Percentiles rank a stretch among this genome's conserved stretches.
Evolutionary conservation across 1,140 invertebrate species (phyloP).

Genomic region (Eupristina koningsbergeri): DNA sequence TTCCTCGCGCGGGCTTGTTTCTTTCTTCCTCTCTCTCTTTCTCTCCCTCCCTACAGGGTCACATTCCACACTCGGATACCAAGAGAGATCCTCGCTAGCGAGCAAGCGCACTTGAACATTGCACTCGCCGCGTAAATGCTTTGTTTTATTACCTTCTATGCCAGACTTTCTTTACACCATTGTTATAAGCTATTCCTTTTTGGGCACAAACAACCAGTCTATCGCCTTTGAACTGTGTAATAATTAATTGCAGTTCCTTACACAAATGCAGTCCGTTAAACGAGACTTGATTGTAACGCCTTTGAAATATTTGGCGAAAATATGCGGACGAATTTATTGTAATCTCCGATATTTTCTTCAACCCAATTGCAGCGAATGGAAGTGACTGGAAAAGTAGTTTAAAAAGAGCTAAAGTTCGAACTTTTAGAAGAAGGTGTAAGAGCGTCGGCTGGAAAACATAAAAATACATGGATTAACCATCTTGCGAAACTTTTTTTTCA

Average conservation of each 20-base stretch:
- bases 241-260: no score
- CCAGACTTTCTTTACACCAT: background rate
- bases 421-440: background rate
- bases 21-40: conserved; percentile 13
- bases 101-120: conserved; percentile 20
- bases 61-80: conserved; percentile 30
- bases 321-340: no score
- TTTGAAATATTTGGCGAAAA: no score
- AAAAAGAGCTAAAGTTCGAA: background rate
- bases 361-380: no score
- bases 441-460: background rate
- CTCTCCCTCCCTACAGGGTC: conserved; percentile 10
- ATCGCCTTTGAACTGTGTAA: background rate
- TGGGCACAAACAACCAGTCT: background rate
- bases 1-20: conserved; percentile 19
- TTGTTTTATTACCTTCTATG: conserved; percentile 22
- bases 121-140: conserved; percentile 34
- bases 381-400: background rate
- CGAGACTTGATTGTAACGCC: no score
- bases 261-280: background rate
- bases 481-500: background rate
- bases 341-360: no score
- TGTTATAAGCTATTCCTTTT: background rate
- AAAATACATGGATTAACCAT: background rate
- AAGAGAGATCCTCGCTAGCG: conserved; percentile 12